Evolutionary conservation across 2,888 invertebrate species (phyloP).

Genomic region (Amblyteles armatorius): DNA sequence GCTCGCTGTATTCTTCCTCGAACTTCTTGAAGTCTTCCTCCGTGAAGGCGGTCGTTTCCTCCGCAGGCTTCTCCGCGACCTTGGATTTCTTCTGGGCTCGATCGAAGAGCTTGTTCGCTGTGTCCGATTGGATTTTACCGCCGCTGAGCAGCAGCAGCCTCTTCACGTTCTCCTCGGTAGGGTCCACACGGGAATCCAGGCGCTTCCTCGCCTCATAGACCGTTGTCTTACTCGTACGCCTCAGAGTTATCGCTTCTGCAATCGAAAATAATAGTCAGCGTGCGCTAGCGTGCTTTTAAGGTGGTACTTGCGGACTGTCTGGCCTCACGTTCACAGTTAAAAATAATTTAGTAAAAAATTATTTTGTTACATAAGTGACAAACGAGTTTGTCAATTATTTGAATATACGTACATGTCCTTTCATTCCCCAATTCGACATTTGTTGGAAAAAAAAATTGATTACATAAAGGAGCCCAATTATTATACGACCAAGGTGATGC

Average conservation of each 20-base stretch:
- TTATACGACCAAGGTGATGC: too few relatives aligned
- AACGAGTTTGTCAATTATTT: too few relatives aligned
- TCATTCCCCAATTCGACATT: too few relatives aligned
- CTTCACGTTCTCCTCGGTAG: slow-evolving; percentile 85
- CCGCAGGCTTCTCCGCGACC: slow-evolving; percentile 81
- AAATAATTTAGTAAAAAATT: too few relatives aligned
- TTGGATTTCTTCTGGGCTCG: slow-evolving; percentile 86
- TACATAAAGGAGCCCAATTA: too few relatives aligned
- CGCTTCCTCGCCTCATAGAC: slow-evolving; percentile 77
- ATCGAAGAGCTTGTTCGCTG: slow-evolving; percentile 87
- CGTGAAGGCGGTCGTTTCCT: slow-evolving; percentile 88
- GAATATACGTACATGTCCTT: too few relatives aligned
- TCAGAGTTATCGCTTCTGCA: slow-evolving; percentile 68
- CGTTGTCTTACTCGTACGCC: slow-evolving; percentile 74
- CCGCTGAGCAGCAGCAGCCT: slow-evolving; percentile 85
- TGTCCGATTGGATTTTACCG: slow-evolving; percentile 81
- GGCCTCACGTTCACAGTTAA: too few relatives aligned
- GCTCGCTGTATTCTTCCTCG: slow-evolving; percentile 86
- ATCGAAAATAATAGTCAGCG: not conserved
- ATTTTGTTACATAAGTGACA: too few relatives aligned
- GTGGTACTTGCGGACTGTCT: too few relatives aligned
- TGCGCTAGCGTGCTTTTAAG: too few relatives aligned
- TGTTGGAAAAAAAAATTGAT: too few relatives aligned
- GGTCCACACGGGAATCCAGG: slow-evolving; percentile 75
- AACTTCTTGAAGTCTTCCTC: slow-evolving; percentile 90